Base-by-base conservation (phyloP, 2,797 vertebrate genomes). In the Chelonia mydas region DNA sequence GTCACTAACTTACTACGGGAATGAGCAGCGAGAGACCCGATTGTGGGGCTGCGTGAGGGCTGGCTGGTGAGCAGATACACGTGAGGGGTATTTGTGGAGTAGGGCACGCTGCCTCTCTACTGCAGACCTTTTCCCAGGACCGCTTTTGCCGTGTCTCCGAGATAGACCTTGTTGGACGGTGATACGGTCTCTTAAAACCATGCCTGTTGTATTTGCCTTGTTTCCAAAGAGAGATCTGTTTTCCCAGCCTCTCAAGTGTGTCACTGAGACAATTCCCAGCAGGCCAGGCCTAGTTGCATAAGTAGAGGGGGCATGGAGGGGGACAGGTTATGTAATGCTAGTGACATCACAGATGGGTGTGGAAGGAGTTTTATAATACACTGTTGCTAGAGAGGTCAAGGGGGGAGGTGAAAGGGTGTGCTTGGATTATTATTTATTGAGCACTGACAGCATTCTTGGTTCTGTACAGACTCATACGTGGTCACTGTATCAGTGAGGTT, bases 241-340 rank as follows among this genome's bases (percentile, higher is more conserved):
- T 96, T 94, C 89, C 33, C n/a, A 72, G 80, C 81, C 49, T 80
- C 86, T 87, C 68, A 53, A 3, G 86, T 94, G 92, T 94, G 93
- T 97, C 96, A 95, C 94, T 89, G 57, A 97, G 94, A 97, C 95
- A 92, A 79, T 95, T 96, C 92, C 88, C 95, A 87, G 94, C 89
- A 95, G 96, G 84, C 95, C 81, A 92, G 94, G 91, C 92, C 93
- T 90, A 25, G 96, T 98, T 98, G 97, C 97, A 97, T 98, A 98
- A 98, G 97, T 96, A 85, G 86, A 25, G 23, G 87, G 85, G 94
- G 94, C 86, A 92, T 83, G 96, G 97, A 97, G 95, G 83, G 95
- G 96, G 96, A 93, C 96, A 97, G 96, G 97, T 97, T 97, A 96
- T 98, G 97, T 98, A 98, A 98, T 96, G 91, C 94, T 82, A 55